These are phyloP conservation scores for Pungitius pungitius DNA, from an alignment of 2,113 vertebrate species.

Conservation along the genomic window DNA sequence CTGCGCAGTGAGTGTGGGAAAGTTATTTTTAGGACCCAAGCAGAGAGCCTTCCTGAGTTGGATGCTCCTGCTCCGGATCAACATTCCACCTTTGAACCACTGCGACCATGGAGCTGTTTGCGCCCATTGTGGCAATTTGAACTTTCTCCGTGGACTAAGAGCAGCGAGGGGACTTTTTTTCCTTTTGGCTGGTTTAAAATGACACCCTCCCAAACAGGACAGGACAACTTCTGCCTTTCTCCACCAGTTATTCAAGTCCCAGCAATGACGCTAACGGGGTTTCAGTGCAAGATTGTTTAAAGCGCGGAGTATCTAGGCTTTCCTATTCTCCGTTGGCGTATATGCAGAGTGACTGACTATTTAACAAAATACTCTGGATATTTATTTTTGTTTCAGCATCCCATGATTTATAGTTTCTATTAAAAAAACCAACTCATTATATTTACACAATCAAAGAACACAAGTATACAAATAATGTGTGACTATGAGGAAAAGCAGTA, in stretches of 20 bases:
- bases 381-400: neutral
- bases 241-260: neutral
- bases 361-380: constrained; percentile 2
- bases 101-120: constrained; percentile 67
- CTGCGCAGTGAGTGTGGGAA: constrained; percentile 77
- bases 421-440: neutral
- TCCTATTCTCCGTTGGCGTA: neutral
- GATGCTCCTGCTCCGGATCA: constrained; percentile 81
- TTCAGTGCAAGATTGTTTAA: neutral
- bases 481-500: neutral
- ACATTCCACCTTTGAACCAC: constrained; percentile 83
- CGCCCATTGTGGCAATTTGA: constrained; percentile 68
- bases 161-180: constrained; percentile 31
- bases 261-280: constrained; percentile 2
- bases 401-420: neutral
- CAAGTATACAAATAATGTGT: neutral
- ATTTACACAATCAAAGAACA: neutral
- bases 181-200: constrained; percentile 20
- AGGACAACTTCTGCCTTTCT: neutral
- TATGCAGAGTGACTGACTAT: neutral
- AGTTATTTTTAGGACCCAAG: constrained; percentile 83
- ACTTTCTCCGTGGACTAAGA: constrained; percentile 49
- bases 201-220: neutral
- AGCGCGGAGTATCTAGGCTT: neutral
- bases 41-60: constrained; percentile 77